Percentiles rank a stretch among this genome's conserved stretches.
These are phyloP conservation scores for Abrostola triplasia DNA, from an alignment of 2,888 invertebrate species.

Conservation along the genomic window DNA sequence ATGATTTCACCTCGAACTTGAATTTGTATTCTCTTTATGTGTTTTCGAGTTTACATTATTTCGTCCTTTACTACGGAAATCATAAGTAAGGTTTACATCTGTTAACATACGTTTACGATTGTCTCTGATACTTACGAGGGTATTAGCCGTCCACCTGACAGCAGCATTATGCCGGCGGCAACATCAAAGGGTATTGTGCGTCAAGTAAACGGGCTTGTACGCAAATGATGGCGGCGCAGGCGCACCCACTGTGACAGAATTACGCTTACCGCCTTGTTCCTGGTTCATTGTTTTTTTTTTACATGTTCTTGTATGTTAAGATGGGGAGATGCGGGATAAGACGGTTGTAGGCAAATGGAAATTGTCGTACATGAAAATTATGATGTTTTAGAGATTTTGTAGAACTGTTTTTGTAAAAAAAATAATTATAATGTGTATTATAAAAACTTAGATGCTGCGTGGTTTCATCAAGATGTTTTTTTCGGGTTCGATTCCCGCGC, in stretches of 20 bases:
- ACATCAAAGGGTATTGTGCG: conserved; percentile 55
- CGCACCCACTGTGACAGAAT: conserved; percentile 49
- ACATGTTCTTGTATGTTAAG: conserved; percentile 7
- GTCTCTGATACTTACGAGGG: conserved; percentile 39
- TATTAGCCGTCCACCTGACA: conserved; percentile 49
- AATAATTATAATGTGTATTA: not conserved
- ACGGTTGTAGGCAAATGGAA: not conserved
- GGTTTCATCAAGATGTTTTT: too few species aligned
- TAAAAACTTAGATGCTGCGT: too few species aligned
- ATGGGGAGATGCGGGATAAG: conserved; percentile 46
- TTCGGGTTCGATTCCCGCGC: too few species aligned
- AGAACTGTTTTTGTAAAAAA: not conserved
- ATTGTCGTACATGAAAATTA: not conserved
- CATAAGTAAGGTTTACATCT: conserved; percentile 36
- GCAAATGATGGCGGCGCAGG: conserved; percentile 54
- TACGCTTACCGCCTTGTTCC: conserved; percentile 45
- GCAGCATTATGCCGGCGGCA: conserved; percentile 49
- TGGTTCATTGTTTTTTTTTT: conserved; percentile 49
- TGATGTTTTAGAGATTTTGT: not conserved
- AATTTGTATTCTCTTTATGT: too few species aligned
- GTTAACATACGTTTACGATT: conserved; percentile 39
- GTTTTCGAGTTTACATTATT: too few species aligned
- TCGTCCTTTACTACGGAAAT: conserved; percentile 26
- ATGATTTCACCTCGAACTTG: too few species aligned
- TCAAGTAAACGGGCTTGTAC: conserved; percentile 50